A percentile compares a stretch with the other conserved stretches of the same genome.
Evolutionary conservation across 1,140 invertebrate genomes (phyloP).

Genomic region (Babylonia areolata): DNA sequence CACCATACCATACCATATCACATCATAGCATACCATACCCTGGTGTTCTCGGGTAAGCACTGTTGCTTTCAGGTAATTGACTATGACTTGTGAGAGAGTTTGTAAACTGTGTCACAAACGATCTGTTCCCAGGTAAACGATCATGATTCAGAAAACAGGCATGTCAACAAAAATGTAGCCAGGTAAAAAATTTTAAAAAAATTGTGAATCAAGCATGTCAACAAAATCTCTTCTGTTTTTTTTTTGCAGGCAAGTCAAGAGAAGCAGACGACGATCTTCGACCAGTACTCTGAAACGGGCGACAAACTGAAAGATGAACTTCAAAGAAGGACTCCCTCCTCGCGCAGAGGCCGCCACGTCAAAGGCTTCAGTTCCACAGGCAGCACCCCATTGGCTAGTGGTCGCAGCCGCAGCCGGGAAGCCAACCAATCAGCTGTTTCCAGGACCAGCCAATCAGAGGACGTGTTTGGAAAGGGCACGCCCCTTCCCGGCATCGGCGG

Average conservation of each 20-base stretch:
- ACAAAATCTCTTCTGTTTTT: constrained; percentile 2
- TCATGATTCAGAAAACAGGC: too few relatives aligned
- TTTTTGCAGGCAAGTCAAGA: constrained; percentile 36
- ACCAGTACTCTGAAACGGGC: constrained; percentile 58
- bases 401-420: background rate
- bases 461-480: constrained; percentile 17
- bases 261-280: constrained; percentile 44
- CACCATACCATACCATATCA: too few relatives aligned
- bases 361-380: background rate
- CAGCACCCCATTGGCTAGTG: background rate
- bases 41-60: too few relatives aligned
- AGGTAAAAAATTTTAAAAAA: too few relatives aligned
- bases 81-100: too few relatives aligned
- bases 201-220: too few relatives aligned
- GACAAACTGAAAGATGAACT: constrained; percentile 37
- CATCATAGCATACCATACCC: too few relatives aligned
- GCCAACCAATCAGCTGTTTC: background rate
- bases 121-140: too few relatives aligned
- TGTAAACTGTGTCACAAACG: too few relatives aligned
- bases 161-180: too few relatives aligned
- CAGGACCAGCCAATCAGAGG: constrained; percentile 15
- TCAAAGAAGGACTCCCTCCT: background rate
- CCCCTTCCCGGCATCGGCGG: constrained; percentile 24
- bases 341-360: background rate
- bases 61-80: too few relatives aligned